Evolutionary conservation across 2,797 vertebrate species (phyloP).

Genomic region (Babyrousa celebensis): DNA sequence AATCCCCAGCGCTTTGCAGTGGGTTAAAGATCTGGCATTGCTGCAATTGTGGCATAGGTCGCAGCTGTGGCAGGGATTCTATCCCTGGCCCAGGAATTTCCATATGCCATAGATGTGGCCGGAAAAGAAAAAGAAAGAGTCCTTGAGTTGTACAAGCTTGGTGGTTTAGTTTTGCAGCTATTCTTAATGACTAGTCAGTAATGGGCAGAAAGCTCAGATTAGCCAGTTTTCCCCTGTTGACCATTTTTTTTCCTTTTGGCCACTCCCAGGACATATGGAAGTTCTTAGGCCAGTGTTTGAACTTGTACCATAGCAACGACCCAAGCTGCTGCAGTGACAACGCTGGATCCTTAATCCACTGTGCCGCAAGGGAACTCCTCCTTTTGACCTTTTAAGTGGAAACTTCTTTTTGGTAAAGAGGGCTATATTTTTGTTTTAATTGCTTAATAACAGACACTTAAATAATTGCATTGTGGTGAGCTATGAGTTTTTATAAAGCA

Average conservation of each 20-base stretch:
- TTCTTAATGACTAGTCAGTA: conserved; percentile 14
- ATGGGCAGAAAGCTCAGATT: background rate
- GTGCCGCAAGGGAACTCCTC: too few species aligned
- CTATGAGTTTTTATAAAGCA: conserved; percentile 36
- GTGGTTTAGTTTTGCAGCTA: conserved; percentile 33
- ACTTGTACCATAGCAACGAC: too few species aligned
- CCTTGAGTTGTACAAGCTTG: background rate
- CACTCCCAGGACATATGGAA: too few species aligned
- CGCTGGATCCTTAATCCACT: too few species aligned
- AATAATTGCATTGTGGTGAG: conserved; percentile 21
- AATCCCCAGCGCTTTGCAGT: too few species aligned
- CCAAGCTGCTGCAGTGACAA: too few species aligned
- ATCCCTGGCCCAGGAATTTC: too few species aligned
- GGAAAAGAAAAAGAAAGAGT: background rate
- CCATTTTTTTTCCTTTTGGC: background rate
- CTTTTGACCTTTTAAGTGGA: conserved; percentile 29
- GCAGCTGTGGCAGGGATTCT: too few species aligned
- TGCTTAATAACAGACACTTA: conserved; percentile 25
- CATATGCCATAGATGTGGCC: too few species aligned
- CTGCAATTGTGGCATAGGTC: too few species aligned
- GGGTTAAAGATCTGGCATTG: too few species aligned
- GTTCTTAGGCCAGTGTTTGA: too few species aligned
- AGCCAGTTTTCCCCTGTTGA: background rate
- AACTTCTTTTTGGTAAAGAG: conserved; percentile 40
- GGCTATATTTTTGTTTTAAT: background rate